These are phyloP conservation scores for Heterotis niloticus DNA, from an alignment of 2,113 vertebrate genomes.

Conservation along the genomic window DNA sequence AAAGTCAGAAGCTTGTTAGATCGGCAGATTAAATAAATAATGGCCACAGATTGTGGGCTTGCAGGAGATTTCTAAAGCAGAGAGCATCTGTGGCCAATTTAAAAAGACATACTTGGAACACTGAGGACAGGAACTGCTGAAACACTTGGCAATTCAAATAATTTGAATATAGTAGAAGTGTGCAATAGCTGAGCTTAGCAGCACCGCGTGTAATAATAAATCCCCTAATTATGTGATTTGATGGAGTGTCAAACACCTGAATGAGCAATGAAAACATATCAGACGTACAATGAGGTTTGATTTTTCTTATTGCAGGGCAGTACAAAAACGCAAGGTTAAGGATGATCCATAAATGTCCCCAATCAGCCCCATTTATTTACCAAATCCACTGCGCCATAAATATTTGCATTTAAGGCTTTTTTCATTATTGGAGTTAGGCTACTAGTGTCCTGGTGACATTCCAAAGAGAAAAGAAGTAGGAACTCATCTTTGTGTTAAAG, in stretches of 20 bases:
- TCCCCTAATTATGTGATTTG: neutral
- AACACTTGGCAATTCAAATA: conserved; percentile 59
- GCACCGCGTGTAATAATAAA: conserved; percentile 7
- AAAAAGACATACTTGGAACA: conserved; percentile 57
- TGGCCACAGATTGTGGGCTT: conserved; percentile 65
- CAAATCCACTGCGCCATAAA: neutral
- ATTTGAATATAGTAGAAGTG: conserved; percentile 59
- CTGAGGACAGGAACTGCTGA: conserved; percentile 58
- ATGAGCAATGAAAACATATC: conserved; percentile 39
- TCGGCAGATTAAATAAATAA: conserved; percentile 77
- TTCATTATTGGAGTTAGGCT: neutral
- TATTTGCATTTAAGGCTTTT: conserved; percentile 1
- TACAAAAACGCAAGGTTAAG: neutral
- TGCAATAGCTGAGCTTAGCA: conserved; percentile 52
- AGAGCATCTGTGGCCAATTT: conserved; percentile 68
- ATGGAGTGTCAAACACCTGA: neutral
- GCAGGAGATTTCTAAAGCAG: conserved; percentile 58
- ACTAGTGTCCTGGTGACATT: neutral
- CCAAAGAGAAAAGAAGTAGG: neutral
- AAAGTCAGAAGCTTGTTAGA: conserved; percentile 71
- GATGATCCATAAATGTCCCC: neutral
- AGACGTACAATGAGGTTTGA: conserved; percentile 46
- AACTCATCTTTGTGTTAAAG: neutral
- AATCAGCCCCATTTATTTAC: conserved; percentile 8
- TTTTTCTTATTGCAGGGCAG: conserved; percentile 7